Base-by-base conservation (phyloP, 1,140 invertebrate genomes). In the Mya arenaria region DNA sequence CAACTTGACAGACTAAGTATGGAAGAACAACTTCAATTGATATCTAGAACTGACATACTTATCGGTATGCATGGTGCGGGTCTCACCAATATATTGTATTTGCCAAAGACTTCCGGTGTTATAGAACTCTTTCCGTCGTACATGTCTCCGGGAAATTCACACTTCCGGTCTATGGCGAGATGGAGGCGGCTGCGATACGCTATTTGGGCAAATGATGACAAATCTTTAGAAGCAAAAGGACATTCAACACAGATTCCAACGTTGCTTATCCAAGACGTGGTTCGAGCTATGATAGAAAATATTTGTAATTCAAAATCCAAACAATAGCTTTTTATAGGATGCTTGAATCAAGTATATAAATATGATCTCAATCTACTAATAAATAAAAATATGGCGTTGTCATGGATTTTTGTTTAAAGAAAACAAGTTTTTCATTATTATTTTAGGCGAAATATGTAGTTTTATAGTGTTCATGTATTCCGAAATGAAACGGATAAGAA, bases 1-100 rank as follows among this genome's bases (percentile, higher is more conserved):
- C 86, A 90, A 73, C 74, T 91, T 19, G 90, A 91, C 25, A 37
- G 60, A 17, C 73, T 89, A 41, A 72, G 65, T 15, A 88, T 91
- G 86, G 63, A 77, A 17, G 60, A 86, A 23, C 90, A 91, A 75
- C 77, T 91, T 32, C 58, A 86, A n/a, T 36, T 86, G 4, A 83
- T 91, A 10, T 58, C 83, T 48, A 97, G 98, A 86, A 95, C 97
- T 0, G 98, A 99, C 93, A 95, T 99, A 82, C 95, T 99, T 72
- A 96, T 99, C 89, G 98, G 98, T 28, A 98, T 99, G 93, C 98
- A 99, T 92, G 98, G 98, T 28, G 97, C 98, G 79, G 98, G 98
- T 0, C 91, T 99, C 19, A 98, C 98, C 0, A 98, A 99, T 94
- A 92, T 98, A 32, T 93, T 99, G 72, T 99, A 99, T 93, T 93